These are phyloP conservation scores for Lasioglossum baleicum DNA, from an alignment of 1,140 invertebrate species.

Conservation along the genomic window DNA sequence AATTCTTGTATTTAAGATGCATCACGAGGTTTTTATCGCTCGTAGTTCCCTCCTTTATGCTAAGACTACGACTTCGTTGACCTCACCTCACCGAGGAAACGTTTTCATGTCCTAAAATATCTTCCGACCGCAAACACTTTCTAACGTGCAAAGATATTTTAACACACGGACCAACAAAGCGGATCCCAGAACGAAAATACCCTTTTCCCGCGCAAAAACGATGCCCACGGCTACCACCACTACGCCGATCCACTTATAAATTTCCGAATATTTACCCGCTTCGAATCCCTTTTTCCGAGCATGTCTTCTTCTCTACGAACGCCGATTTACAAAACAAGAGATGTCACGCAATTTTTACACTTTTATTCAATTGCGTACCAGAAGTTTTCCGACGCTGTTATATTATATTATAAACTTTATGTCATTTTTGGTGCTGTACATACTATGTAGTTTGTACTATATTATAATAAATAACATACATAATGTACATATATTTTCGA, in stretches of 20 bases:
- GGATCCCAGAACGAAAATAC: constrained; percentile 25
- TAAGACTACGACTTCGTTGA: constrained; percentile 43
- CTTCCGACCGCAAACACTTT: constrained; percentile 55
- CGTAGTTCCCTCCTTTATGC: constrained; percentile 39
- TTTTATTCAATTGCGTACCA: too few relatives aligned
- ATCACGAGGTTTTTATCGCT: constrained; percentile 39
- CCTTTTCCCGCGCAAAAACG: constrained; percentile 33
- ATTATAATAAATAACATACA: too few relatives aligned
- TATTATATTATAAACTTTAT: too few relatives aligned
- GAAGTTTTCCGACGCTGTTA: too few relatives aligned
- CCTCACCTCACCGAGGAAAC: constrained; percentile 53
- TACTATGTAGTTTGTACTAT: too few relatives aligned
- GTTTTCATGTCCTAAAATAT: constrained; percentile 59
- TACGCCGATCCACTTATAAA: constrained; percentile 28
- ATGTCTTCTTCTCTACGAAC: neutral
- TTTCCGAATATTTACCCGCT: neutral
- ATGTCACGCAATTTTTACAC: too few relatives aligned
- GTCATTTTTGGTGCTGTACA: too few relatives aligned
- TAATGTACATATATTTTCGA: too few relatives aligned
- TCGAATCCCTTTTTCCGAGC: neutral
- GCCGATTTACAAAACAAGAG: neutral
- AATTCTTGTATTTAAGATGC: constrained; percentile 13
- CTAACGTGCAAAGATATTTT: constrained; percentile 61
- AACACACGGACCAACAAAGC: constrained; percentile 57
- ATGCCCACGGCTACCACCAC: constrained; percentile 14